phyloP scores from a whole-genome alignment of 2,888 invertebrate species.

The Stenchaetothrips biformis region DNA sequence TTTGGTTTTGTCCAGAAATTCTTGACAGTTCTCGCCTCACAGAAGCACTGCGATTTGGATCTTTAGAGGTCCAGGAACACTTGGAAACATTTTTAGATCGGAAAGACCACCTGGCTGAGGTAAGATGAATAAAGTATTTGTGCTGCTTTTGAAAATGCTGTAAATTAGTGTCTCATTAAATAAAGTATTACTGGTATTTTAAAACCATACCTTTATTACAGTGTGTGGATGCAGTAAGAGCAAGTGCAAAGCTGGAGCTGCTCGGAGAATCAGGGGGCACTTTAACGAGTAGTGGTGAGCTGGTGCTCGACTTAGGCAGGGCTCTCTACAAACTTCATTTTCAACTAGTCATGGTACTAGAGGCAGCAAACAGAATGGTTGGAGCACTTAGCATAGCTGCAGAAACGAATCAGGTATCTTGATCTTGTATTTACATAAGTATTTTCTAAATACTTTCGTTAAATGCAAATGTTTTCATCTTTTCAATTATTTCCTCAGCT shows the following conservation, averaged over 20 bases:
- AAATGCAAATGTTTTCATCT: constrained; percentile 37
- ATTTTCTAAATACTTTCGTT: background rate
- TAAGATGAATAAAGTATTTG: constrained; percentile 41
- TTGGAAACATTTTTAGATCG: constrained; percentile 91
- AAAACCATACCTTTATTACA: constrained; percentile 43
- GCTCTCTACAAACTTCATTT: constrained; percentile 88
- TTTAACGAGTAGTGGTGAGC: constrained; percentile 51
- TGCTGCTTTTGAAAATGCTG: background rate
- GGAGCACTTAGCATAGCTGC: constrained; percentile 58
- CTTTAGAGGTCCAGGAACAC: constrained; percentile 91
- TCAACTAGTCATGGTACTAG: constrained; percentile 81
- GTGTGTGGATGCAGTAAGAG: constrained; percentile 78
- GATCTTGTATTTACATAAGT: background rate
- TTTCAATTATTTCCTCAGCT: constrained; percentile 45
- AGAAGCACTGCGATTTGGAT: constrained; percentile 80
- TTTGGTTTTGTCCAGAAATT: constrained; percentile 74
- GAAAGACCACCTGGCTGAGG: constrained; percentile 81
- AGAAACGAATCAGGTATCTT: constrained; percentile 53
- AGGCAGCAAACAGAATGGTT: constrained; percentile 80
- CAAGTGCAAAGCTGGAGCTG: constrained; percentile 69
- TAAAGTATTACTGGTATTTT: constrained; percentile 27
- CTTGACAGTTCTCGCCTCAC: constrained; percentile 66
- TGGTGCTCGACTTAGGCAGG: constrained; percentile 76
- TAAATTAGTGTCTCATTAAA: constrained; percentile 27
- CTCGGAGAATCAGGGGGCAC: constrained; percentile 50